Evolutionary conservation across 35 echinoderm and acorn worm species (phyloP).

Genomic region (Ophiothrix spiculata): DNA sequence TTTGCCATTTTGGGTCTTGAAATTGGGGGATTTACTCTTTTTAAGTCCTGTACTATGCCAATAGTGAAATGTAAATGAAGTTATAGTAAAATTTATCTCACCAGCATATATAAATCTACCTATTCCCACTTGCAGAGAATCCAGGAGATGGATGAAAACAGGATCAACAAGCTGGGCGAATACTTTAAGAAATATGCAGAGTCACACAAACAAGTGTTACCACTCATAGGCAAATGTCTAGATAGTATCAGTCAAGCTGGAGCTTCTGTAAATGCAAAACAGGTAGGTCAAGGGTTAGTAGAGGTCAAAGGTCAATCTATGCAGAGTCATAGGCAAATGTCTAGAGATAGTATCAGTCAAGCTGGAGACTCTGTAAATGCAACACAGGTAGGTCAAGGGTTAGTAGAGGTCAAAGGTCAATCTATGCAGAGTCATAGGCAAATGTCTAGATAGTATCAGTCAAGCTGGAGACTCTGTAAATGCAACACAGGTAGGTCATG

Average conservation of each 20-base stretch:
- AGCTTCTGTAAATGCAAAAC: slow-evolving; percentile 31
- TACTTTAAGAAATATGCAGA: slow-evolving; percentile 79
- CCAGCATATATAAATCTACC: too few relatives aligned
- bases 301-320: slow-evolving; percentile 1
- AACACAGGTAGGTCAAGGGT: slow-evolving; percentile 52
- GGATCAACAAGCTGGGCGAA: slow-evolving; percentile 61
- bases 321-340: slow-evolving; percentile 77
- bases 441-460: too few relatives aligned
- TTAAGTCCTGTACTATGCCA: too few relatives aligned
- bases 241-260: slow-evolving; percentile 60
- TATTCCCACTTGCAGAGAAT: slow-evolving; percentile 74
- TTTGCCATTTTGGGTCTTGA: too few relatives aligned
- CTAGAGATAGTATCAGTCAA: slow-evolving; percentile 64
- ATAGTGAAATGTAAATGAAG: too few relatives aligned
- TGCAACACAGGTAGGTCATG: too few relatives aligned
- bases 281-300: slow-evolving; percentile 57
- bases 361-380: slow-evolving; percentile 50
- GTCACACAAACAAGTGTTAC: slow-evolving; percentile 67
- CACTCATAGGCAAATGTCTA: slow-evolving; percentile 75
- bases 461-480: too few relatives aligned
- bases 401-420: background rate
- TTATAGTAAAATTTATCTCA: too few relatives aligned
- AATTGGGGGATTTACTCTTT: too few relatives aligned
- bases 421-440: too few relatives aligned
- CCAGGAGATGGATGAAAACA: slow-evolving; percentile 83